phyloP scores from a whole-genome alignment of 2,888 invertebrate species.

The Acanthosepion pharaonis region DNA sequence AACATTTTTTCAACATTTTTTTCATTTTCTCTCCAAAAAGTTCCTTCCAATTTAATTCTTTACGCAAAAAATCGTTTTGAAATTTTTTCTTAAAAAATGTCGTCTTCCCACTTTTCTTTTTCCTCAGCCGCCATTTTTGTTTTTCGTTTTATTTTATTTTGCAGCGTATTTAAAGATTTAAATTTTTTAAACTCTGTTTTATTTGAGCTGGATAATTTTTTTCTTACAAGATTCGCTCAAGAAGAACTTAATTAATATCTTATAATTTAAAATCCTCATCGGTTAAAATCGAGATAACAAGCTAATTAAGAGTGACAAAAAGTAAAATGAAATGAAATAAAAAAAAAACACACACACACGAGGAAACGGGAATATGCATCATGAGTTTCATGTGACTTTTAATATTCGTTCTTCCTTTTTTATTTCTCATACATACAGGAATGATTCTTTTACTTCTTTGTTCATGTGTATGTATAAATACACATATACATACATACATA shows the following conservation, averaged over 20 bases:
- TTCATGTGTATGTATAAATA: background rate
- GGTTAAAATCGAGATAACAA: background rate
- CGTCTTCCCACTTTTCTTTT: background rate
- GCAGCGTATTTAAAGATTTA: background rate
- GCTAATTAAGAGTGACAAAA: background rate
- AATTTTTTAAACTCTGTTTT: background rate
- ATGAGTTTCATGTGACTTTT: background rate
- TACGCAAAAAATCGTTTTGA: background rate
- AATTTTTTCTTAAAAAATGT: background rate
- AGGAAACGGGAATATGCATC: background rate
- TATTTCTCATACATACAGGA: background rate
- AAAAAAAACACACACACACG: background rate
- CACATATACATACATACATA: no score
- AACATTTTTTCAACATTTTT: background rate
- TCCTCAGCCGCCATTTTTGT: background rate
- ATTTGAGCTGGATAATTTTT: slow-evolving; percentile 6
- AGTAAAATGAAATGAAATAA: background rate
- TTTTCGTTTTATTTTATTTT: background rate
- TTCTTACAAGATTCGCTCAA: background rate
- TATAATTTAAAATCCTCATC: slow-evolving; percentile 22
- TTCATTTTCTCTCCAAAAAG: background rate
- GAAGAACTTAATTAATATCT: slow-evolving; percentile 22
- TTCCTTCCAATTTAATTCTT: background rate
- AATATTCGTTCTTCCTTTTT: background rate
- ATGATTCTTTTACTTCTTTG: background rate